Conservation (phyloP, 2,888 invertebrate genomes). For the Serrognathus titanus region DNA sequence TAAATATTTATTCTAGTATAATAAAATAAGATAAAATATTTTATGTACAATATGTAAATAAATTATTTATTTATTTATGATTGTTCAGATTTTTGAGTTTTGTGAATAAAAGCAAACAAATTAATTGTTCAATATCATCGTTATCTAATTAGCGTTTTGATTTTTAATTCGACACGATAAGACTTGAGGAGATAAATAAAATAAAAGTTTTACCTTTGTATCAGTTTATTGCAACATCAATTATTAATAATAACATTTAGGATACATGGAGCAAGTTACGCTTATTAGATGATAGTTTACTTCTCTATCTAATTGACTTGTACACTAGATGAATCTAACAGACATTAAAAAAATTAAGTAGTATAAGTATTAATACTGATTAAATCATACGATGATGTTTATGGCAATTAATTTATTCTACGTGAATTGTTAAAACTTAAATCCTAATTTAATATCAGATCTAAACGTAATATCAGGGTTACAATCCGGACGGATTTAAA, state of each 20-base stretch:
- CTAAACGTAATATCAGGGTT: no score
- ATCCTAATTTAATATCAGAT: no score
- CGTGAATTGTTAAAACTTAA: neutral
- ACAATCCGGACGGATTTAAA: no score
- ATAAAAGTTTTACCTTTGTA: neutral
- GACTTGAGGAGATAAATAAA: no score
- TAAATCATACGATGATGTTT: slow-evolving; percentile 10
- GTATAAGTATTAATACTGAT: slow-evolving; percentile 15
- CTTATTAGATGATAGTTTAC: neutral
- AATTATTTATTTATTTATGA: neutral
- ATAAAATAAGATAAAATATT: neutral
- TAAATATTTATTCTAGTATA: neutral
- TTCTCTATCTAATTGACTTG: neutral
- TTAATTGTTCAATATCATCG: no score
- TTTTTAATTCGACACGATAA: no score
- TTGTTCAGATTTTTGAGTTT: neutral
- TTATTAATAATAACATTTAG: neutral
- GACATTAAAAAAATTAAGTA: slow-evolving; percentile 9
- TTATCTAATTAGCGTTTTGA: no score
- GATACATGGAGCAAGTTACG: neutral
- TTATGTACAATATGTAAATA: neutral
- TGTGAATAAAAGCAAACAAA: neutral
- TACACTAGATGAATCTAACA: neutral
- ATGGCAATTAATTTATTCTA: slow-evolving; percentile 13
- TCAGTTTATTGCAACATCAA: slow-evolving; percentile 3